phyloP scores from a whole-genome alignment of 2,888 invertebrate species.

The Tortricodes alternella region DNA sequence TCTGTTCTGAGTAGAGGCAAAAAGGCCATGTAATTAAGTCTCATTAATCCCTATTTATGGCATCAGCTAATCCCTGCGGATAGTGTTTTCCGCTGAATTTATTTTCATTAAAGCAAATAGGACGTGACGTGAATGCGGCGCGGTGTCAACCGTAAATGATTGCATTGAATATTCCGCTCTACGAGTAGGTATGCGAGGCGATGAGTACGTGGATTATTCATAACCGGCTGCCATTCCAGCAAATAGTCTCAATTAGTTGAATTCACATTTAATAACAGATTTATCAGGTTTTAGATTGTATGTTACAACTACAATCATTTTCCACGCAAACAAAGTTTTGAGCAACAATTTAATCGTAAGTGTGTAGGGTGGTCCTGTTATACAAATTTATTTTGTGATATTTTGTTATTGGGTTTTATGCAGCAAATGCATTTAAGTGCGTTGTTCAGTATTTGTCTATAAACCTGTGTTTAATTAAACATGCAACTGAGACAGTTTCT shows the following conservation, averaged over 20 bases:
- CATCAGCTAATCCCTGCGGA: constrained; percentile 51
- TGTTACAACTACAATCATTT: constrained; percentile 1
- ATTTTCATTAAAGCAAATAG: constrained; percentile 44
- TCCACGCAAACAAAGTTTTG: no score
- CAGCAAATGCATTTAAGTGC: no score
- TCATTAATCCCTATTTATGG: constrained; percentile 69
- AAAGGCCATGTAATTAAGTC: constrained; percentile 66
- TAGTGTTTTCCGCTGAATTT: constrained; percentile 45
- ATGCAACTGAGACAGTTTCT: no score
- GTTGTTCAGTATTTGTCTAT: no score
- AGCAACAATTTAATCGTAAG: neutral
- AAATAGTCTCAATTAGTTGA: constrained; percentile 20
- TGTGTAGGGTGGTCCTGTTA: no score
- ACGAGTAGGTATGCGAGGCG: no score
- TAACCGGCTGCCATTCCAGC: constrained; percentile 4
- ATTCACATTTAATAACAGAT: constrained; percentile 20
- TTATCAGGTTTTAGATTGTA: constrained; percentile 4
- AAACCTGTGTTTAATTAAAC: no score
- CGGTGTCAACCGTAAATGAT: constrained; percentile 33
- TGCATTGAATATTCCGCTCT: constrained; percentile 25
- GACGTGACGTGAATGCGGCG: constrained; percentile 43
- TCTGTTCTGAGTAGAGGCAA: constrained; percentile 41
- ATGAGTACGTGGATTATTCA: constrained; percentile 25
- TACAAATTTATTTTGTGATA: no score
- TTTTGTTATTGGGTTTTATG: no score